Evolutionary conservation across 2,888 invertebrate species (phyloP).

Genomic region (Apodemia hepburni): DNA sequence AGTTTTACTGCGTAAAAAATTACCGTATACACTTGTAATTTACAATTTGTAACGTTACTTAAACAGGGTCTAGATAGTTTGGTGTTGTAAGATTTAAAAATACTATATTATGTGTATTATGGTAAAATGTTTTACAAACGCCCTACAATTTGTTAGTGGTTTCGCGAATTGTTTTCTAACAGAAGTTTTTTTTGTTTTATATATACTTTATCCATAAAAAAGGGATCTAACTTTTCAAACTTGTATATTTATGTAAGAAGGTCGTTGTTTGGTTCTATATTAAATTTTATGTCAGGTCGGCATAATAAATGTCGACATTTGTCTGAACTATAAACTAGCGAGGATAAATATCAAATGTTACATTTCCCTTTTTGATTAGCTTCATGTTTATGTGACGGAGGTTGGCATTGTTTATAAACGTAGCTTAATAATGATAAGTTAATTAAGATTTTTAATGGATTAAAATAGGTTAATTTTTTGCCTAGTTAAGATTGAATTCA

Average conservation of each 20-base stretch:
- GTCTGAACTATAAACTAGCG: slow-evolving; percentile 63
- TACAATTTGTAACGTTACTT: too few relatives aligned
- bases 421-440: background rate
- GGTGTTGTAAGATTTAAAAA: too few relatives aligned
- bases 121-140: background rate
- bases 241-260: slow-evolving; percentile 29
- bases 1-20: too few relatives aligned
- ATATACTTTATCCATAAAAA: background rate
- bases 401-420: background rate
- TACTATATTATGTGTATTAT: too few relatives aligned
- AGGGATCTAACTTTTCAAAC: background rate
- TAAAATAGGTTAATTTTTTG: too few relatives aligned
- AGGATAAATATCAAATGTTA: slow-evolving; percentile 67
- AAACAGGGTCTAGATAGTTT: too few relatives aligned
- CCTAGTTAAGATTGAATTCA: too few relatives aligned
- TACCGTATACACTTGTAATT: too few relatives aligned
- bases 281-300: slow-evolving; percentile 69
- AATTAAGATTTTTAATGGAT: background rate
- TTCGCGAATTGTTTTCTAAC: background rate
- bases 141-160: background rate
- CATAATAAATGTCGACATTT: slow-evolving; percentile 56
- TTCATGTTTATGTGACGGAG: background rate
- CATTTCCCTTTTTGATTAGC: slow-evolving; percentile 24
- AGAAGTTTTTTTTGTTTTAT: background rate
- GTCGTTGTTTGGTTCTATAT: slow-evolving; percentile 62